Conservation (phyloP, 2,113 vertebrate genomes). For the Epinephelus moara region DNA sequence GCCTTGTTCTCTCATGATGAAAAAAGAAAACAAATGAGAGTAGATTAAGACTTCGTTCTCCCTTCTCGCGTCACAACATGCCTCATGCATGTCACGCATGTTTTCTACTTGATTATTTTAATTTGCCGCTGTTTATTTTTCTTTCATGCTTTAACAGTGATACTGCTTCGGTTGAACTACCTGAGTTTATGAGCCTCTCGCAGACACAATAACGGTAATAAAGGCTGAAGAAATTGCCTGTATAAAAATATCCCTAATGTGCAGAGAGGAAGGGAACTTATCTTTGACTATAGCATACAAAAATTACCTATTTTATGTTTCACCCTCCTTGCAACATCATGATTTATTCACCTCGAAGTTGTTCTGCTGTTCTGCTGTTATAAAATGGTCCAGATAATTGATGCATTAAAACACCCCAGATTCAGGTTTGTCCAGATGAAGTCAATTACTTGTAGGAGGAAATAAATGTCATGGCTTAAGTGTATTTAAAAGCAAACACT, state of each 20-base stretch:
- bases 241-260: constrained; percentile 1
- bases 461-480: constrained; percentile 32
- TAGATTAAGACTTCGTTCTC: constrained; percentile 51
- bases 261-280: neutral
- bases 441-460: constrained; percentile 34
- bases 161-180: constrained; percentile 49
- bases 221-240: constrained; percentile 21
- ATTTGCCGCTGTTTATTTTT: constrained; percentile 64
- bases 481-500: constrained; percentile 48
- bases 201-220: constrained; percentile 35
- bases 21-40: constrained; percentile 49
- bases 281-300: neutral
- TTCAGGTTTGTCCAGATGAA: constrained; percentile 18
- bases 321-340: neutral
- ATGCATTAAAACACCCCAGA: constrained; percentile 30
- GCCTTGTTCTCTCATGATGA: constrained; percentile 32
- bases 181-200: constrained; percentile 30
- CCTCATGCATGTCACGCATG: constrained; percentile 49
- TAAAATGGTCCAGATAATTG: constrained; percentile 24
- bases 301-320: neutral
- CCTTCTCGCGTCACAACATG: constrained; percentile 33
- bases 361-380: neutral
- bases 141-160: constrained; percentile 36
- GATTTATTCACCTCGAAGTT: constrained; percentile 6
- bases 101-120: constrained; percentile 63